These are phyloP conservation scores for Periphyllus acericola DNA, from an alignment of 2,888 invertebrate genomes.

Conservation along the genomic window DNA sequence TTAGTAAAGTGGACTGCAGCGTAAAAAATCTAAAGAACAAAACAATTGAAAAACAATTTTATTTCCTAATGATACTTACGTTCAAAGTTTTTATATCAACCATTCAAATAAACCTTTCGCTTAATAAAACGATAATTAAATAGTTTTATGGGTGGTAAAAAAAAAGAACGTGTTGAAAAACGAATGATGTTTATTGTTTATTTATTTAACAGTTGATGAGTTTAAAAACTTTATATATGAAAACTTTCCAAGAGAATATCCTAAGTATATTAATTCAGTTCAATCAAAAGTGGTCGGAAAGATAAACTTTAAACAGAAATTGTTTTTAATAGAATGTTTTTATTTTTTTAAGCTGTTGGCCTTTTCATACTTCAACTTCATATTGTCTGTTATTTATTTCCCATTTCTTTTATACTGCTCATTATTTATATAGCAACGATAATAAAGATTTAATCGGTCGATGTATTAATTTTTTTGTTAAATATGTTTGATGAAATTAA, in stretches of 20 bases:
- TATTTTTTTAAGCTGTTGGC: background rate
- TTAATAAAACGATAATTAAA: constrained; percentile 13
- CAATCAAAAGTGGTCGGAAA: background rate
- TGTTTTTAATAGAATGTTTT: constrained; percentile 1
- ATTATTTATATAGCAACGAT: too few relatives aligned
- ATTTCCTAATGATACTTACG: background rate
- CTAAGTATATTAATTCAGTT: background rate
- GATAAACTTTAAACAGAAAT: background rate
- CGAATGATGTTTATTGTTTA: constrained; percentile 29
- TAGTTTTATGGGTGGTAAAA: background rate
- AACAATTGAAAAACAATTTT: constrained; percentile 17
- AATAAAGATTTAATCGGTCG: too few relatives aligned
- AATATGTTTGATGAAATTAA: too few relatives aligned
- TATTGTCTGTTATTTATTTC: too few relatives aligned
- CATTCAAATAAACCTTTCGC: background rate
- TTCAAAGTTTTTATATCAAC: constrained; percentile 8
- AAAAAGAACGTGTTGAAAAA: constrained; percentile 1
- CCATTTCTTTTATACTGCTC: too few relatives aligned
- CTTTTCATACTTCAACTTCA: too few relatives aligned
- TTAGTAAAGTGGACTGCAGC: too few relatives aligned
- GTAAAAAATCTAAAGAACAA: background rate
- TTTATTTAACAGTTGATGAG: background rate
- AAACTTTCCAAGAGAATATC: background rate
- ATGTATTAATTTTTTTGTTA: too few relatives aligned
- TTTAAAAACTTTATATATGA: constrained; percentile 15